Percentiles rank a stretch among this genome's conserved stretches.
phyloP scores from a whole-genome alignment of 2,888 invertebrate species.

The Mesorhabditis spiculigera region DNA sequence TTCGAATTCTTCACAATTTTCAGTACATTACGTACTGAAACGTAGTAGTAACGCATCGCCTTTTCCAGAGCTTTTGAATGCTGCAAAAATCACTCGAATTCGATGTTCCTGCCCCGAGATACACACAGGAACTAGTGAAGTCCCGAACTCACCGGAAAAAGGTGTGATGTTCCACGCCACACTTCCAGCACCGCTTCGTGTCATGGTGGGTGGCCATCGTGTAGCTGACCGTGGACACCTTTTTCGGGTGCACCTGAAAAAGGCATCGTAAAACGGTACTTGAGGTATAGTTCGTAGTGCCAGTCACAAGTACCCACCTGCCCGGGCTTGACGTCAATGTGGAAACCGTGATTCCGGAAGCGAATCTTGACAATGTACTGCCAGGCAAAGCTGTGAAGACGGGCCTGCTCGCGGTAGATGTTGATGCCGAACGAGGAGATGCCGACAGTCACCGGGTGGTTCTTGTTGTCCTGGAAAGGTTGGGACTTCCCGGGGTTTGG shows the following conservation, averaged over 20 bases:
- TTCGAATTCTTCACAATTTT: too few relatives aligned
- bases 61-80: too few relatives aligned
- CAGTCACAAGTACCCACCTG: conserved; percentile 65
- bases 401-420: conserved; percentile 78
- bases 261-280: neutral
- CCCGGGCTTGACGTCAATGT: conserved; percentile 94
- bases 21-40: too few relatives aligned
- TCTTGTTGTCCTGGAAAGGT: conserved; percentile 76
- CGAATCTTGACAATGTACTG: conserved; percentile 98
- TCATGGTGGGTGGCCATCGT: conserved; percentile 88
- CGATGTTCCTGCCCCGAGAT: too few relatives aligned
- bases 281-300: neutral
- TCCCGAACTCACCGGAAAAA: conserved; percentile 78
- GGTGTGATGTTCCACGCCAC: conserved; percentile 97
- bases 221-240: conserved; percentile 72
- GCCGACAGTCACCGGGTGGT: conserved; percentile 89
- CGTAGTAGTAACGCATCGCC: too few relatives aligned
- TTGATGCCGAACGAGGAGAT: conserved; percentile 93
- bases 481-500: neutral
- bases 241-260: conserved; percentile 26
- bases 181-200: conserved; percentile 96
- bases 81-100: too few relatives aligned
- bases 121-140: neutral
- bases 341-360: conserved; percentile 89
- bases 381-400: conserved; percentile 98